These are phyloP conservation scores for Anableps anableps DNA, from an alignment of 2,797 vertebrate species.

Conservation along the genomic window DNA sequence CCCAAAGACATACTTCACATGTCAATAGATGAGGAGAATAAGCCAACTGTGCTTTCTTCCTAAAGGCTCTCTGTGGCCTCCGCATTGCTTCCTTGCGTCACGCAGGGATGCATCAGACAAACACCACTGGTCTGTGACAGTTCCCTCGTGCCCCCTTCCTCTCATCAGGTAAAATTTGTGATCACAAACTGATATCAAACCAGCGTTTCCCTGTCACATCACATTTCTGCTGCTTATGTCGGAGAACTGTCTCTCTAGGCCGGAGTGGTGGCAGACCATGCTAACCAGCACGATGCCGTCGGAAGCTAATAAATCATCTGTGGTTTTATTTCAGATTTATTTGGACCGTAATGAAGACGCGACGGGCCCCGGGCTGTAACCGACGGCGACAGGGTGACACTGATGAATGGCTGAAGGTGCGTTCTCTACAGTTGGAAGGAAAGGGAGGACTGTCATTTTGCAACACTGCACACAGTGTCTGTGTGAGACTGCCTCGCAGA, in stretches of 20 bases:
- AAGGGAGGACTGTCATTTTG: conserved; percentile 72
- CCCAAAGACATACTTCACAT: background rate
- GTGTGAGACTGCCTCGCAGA: conserved; percentile 38
- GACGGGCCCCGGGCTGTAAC: conserved; percentile 73
- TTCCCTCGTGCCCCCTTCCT: conserved; percentile 50
- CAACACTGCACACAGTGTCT: conserved; percentile 23
- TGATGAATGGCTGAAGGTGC: conserved; percentile 80
- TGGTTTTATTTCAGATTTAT: conserved; percentile 80
- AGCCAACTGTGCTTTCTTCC: conserved; percentile 3
- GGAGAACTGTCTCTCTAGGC: conserved; percentile 65
- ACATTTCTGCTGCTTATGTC: conserved; percentile 67
- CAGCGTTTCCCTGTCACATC: conserved; percentile 68
- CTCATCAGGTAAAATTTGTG: conserved; percentile 67
- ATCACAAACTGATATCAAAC: conserved; percentile 74
- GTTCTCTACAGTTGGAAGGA: conserved; percentile 69
- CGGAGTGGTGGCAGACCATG: conserved; percentile 65
- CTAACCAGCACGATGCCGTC: conserved; percentile 72
- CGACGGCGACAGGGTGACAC: conserved; percentile 78
- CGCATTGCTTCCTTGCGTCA: conserved; percentile 30
- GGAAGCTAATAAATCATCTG: conserved; percentile 82
- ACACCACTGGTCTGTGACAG: conserved; percentile 53
- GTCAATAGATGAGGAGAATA: background rate
- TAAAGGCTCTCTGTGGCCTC: conserved; percentile 33
- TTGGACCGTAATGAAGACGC: conserved; percentile 80
- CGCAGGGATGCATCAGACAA: conserved; percentile 44